Evolutionary conservation across 2,797 vertebrate species (phyloP).

Genomic region (Fistularia tabacaria): DNA sequence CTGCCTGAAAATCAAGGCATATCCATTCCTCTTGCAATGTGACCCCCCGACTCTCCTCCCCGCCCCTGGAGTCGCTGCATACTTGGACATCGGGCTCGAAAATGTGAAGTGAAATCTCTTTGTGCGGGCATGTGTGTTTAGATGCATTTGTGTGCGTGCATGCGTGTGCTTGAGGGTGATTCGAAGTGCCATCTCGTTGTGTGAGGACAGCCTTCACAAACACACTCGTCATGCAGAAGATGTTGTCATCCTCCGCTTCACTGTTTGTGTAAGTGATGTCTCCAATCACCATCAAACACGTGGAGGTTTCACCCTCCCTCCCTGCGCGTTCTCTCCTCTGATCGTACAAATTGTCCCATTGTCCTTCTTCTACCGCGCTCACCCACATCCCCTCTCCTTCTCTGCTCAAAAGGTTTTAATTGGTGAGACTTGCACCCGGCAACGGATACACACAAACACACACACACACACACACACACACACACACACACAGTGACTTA

Average conservation of each 20-base stretch:
- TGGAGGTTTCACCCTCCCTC: slow-evolving; percentile 59
- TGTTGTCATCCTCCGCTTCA: slow-evolving; percentile 67
- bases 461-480: slow-evolving; percentile 2
- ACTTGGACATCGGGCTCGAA: slow-evolving; percentile 78
- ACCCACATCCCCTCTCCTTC: slow-evolving; percentile 26
- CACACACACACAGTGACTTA: slow-evolving; percentile 2
- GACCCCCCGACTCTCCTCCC: slow-evolving; percentile 34
- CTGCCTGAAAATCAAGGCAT: slow-evolving; percentile 43
- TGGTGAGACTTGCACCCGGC: slow-evolving; percentile 23
- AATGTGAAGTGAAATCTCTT: slow-evolving; percentile 83
- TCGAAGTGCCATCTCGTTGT: slow-evolving; percentile 84
- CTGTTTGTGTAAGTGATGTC: slow-evolving; percentile 72
- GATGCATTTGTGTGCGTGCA: slow-evolving; percentile 40
- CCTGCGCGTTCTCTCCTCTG: slow-evolving; percentile 39
- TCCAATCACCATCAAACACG: slow-evolving; percentile 67
- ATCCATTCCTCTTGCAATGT: slow-evolving; percentile 33
- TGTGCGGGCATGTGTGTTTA: slow-evolving; percentile 44
- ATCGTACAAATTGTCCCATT: slow-evolving; percentile 64
- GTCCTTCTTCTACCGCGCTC: slow-evolving; percentile 57
- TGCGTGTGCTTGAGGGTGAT: slow-evolving; percentile 81
- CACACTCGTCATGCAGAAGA: slow-evolving; percentile 84
- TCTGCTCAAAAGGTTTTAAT: slow-evolving; percentile 33
- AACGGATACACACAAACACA: slow-evolving; percentile 10
- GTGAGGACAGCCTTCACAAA: slow-evolving; percentile 89
- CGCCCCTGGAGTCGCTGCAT: slow-evolving; percentile 26